These are phyloP conservation scores for Machimus atricapillus DNA, from an alignment of 2,888 invertebrate species.

Conservation along the genomic window DNA sequence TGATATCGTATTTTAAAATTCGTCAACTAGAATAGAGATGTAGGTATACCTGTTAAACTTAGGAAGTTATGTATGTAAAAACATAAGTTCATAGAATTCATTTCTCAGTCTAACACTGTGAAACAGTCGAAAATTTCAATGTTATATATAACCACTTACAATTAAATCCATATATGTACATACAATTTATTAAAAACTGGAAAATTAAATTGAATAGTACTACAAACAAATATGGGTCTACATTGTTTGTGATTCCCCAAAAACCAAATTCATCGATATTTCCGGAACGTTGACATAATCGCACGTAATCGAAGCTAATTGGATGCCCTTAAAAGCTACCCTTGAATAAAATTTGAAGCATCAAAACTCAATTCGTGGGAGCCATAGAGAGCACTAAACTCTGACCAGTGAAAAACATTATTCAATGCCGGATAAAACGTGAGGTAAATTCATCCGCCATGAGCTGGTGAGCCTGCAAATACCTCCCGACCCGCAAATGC, in stretches of 20 bases:
- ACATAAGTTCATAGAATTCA: too few relatives aligned
- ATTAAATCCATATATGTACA: too few relatives aligned
- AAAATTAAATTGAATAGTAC: neutral
- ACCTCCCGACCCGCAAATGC: neutral
- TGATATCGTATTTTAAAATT: too few relatives aligned
- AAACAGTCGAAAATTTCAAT: neutral
- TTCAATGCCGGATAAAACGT: slow-evolving; percentile 7
- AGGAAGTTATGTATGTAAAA: too few relatives aligned
- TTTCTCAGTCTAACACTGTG: too few relatives aligned
- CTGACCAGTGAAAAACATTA: neutral
- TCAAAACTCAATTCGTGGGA: neutral
- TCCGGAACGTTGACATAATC: neutral
- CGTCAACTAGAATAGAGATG: too few relatives aligned
- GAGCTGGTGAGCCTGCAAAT: neutral
- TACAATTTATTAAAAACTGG: too few relatives aligned
- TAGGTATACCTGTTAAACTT: too few relatives aligned
- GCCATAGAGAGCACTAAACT: slow-evolving; percentile 2
- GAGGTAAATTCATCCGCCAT: slow-evolving; percentile 10
- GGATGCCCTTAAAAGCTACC: neutral
- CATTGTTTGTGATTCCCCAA: neutral
- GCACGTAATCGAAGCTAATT: neutral
- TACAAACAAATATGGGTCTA: neutral
- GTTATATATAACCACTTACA: neutral
- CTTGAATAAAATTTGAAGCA: neutral
- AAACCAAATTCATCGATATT: neutral